Evolutionary conservation across 2,888 invertebrate genomes (phyloP).

Genomic region (Brachylomia viminalis): DNA sequence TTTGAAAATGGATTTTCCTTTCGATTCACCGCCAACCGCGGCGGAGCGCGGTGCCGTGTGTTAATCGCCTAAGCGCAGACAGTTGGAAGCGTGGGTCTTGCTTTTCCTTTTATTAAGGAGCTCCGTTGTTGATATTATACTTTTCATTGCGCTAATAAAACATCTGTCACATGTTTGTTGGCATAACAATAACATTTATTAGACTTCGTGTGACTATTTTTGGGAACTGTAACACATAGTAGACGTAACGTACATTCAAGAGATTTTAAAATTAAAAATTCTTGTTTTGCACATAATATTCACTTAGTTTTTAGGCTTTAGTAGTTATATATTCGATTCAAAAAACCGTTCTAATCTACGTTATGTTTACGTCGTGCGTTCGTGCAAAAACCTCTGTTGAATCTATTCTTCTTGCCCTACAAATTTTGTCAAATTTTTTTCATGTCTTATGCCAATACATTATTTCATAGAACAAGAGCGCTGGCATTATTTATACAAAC

Average conservation of each 20-base stretch:
- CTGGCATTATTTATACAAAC: not conserved
- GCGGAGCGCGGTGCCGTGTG: no score
- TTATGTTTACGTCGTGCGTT: not conserved
- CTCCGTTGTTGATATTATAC: not conserved
- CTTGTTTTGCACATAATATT: not conserved
- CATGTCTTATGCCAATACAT: not conserved
- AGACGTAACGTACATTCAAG: not conserved
- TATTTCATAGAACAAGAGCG: not conserved
- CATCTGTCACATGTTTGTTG: not conserved
- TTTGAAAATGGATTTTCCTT: no score
- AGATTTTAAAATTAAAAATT: not conserved
- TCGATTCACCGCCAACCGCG: no score
- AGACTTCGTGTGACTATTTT: not conserved
- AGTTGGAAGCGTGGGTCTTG: conserved; percentile 13
- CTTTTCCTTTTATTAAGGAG: conserved; percentile 20
- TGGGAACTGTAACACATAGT: not conserved
- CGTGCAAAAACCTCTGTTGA: not conserved
- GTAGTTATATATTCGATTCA: not conserved
- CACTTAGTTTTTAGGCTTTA: not conserved
- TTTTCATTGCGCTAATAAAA: not conserved
- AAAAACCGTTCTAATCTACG: not conserved
- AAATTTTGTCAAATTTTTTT: no score
- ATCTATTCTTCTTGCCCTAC: no score
- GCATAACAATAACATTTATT: not conserved
- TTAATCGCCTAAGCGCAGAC: not conserved